Percentiles rank a stretch among this genome's conserved stretches.
These are phyloP conservation scores for Rostratula benghalensis DNA, from an alignment of 2,113 vertebrate species.

Conservation along the genomic window DNA sequence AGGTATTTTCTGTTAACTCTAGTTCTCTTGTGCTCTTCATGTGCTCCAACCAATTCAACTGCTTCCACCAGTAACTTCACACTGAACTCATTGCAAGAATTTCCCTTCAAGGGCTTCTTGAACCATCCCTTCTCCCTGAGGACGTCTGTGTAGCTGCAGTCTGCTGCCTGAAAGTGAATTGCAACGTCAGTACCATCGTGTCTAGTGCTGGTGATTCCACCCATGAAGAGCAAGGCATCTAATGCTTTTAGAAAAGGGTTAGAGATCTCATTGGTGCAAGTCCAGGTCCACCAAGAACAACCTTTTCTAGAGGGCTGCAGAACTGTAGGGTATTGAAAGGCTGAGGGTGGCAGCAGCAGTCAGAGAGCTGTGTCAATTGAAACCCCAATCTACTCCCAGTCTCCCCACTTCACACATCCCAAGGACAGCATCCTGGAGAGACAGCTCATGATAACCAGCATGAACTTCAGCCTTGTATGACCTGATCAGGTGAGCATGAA, in stretches of 20 bases:
- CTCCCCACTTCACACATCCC: neutral
- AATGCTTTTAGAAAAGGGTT: neutral
- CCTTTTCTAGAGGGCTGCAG: neutral
- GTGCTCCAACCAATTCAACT: neutral
- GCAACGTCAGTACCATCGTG: accelerated
- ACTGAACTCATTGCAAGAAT: neutral
- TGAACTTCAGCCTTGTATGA: neutral
- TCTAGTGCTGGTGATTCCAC: neutral
- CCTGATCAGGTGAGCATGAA: neutral
- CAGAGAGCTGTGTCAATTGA: neutral
- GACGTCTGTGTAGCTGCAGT: neutral
- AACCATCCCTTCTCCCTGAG: neutral
- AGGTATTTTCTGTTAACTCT: neutral
- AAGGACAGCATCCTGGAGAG: neutral
- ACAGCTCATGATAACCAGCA: neutral
- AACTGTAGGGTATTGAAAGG: neutral
- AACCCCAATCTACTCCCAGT: neutral
- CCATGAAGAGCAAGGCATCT: neutral
- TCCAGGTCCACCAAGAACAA: neutral
- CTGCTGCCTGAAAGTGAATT: neutral
- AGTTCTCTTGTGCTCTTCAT: neutral
- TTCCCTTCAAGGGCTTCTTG: neutral
- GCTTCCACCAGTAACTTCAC: neutral
- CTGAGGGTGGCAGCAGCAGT: neutral
- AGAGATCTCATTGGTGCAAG: accelerated